phyloP scores from a whole-genome alignment of 2,797 vertebrate species.

The Sternarchorhynchus goeldii region DNA sequence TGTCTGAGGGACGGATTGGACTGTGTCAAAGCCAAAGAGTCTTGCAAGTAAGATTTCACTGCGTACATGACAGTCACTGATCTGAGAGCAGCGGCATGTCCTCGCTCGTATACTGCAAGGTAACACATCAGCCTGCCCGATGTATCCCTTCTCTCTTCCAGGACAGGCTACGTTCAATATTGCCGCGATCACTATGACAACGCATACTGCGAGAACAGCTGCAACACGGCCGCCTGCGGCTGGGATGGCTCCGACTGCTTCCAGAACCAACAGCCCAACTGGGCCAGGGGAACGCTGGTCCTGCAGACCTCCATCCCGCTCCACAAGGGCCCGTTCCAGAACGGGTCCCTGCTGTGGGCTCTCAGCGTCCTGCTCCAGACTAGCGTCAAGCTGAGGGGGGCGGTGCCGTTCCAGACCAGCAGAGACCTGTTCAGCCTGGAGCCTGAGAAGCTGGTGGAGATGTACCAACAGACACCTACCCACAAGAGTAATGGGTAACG shows the following conservation, averaged over 20 bases:
- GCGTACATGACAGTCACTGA: too few species aligned
- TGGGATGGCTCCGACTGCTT: conserved; percentile 90
- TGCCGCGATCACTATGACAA: conserved; percentile 84
- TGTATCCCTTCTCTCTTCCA: conserved; percentile 54
- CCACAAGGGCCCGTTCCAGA: conserved; percentile 62
- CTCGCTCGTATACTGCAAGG: too few species aligned
- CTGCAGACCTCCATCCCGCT: conserved; percentile 73
- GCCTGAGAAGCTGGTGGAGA: conserved; percentile 62
- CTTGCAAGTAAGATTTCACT: conserved; percentile 81
- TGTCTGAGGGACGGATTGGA: conserved; percentile 87
- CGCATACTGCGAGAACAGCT: conserved; percentile 83
- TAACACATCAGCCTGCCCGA: not conserved
- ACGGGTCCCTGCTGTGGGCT: conserved; percentile 77
- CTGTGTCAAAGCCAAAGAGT: conserved; percentile 69
- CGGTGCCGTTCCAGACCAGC: conserved; percentile 67
- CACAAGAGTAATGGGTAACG: conserved; percentile 69
- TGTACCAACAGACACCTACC: conserved; percentile 58
- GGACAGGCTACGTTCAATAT: conserved; percentile 80
- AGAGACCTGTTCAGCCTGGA: conserved; percentile 66
- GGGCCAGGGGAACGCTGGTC: conserved; percentile 76
- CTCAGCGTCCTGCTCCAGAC: conserved; percentile 79
- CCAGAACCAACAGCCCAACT: conserved; percentile 52
- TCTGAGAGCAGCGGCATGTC: not conserved
- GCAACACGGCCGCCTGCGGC: conserved; percentile 79
- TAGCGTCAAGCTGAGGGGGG: conserved; percentile 70